phyloP scores from a whole-genome alignment of 1,140 invertebrate genomes.

The Pseudomyrmex flavicornis region DNA sequence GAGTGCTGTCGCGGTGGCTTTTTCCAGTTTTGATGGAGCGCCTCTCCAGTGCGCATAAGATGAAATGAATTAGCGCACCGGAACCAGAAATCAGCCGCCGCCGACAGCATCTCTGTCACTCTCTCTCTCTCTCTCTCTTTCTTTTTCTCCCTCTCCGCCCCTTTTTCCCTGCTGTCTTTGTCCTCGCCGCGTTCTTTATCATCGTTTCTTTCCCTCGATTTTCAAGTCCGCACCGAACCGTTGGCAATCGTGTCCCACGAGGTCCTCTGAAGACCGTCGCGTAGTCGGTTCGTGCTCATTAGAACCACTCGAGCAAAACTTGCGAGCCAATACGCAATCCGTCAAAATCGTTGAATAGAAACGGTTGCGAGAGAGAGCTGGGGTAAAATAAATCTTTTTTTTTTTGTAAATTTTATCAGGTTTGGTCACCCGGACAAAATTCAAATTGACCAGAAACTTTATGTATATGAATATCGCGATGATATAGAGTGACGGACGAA shows the following conservation, averaged over 20 bases:
- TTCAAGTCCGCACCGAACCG: constrained; percentile 58
- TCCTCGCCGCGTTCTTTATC: constrained; percentile 19
- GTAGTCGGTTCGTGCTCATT: constrained; percentile 53
- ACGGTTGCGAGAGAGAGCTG: constrained; percentile 19
- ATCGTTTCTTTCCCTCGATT: constrained; percentile 36
- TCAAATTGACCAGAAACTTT: constrained; percentile 1
- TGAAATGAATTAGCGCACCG: constrained; percentile 81
- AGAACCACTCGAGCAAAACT: constrained; percentile 36
- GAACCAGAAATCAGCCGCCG: constrained; percentile 65
- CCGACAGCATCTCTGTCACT: background rate
- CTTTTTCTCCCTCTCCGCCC: background rate
- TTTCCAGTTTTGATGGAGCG: constrained; percentile 83
- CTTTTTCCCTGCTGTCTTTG: background rate
- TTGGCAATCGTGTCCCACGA: constrained; percentile 53
- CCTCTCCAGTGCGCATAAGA: constrained; percentile 82
- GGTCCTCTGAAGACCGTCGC: constrained; percentile 18
- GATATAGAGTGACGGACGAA: background rate
- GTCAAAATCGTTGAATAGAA: background rate
- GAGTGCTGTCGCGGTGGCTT: constrained; percentile 78
- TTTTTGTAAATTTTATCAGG: background rate
- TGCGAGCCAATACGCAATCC: background rate
- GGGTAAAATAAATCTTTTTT: background rate
- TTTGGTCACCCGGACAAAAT: background rate
- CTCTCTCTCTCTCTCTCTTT: background rate
- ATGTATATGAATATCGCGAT: background rate